Evolutionary conservation across 2,113 vertebrate genomes (phyloP), one percentile per base, ranked within the genome.

Genomic region (Myrmecobius fasciatus): DNA sequence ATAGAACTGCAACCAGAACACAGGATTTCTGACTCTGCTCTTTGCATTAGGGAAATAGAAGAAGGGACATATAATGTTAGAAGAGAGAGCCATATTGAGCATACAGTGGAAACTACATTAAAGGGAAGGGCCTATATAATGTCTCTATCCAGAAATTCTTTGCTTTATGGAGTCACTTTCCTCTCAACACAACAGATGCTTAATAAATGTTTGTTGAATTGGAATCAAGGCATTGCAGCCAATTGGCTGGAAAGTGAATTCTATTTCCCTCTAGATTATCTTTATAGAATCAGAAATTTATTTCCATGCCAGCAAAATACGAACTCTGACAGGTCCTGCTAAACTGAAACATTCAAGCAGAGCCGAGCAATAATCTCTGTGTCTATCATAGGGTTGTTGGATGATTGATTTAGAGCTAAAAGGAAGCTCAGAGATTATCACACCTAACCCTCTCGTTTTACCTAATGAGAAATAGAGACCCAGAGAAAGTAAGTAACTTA

Each of bases 171-270:
- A 83, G 67, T 83, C 22, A 17, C 20, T 83, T 83, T 83, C 67
- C 67, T 83, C 67, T 83, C n/a, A 83, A 83, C 67, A 83, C 67
- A 83, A 83, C 67, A 83, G 67, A 83, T 83, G 67, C 67, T 83
- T 83, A 83, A 83, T 83, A 83, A 43, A 83, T 43, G 67, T 83
- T 83, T 83, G 67, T 83, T 83, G 67, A 83, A 83, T 83, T 83
- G 67, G 6, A 83, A 83, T 83, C 67, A 83, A 43, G 67, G 67
- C 67, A 43, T 43, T 83, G 67, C 67, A 43, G 67, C 67, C 67
- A 83, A 83, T n/a, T 83, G 67, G 67, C n/a, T 83, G n/a, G 36
- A 83, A 43, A 83, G 67, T 83, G 67, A 83, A 83, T 83, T 83
- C 67, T 83, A 83, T 83, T 83, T 83, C 67, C 67, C 67, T 83